Conservation (phyloP, 2,113 vertebrate species). For the Turdus rufiventris region DNA sequence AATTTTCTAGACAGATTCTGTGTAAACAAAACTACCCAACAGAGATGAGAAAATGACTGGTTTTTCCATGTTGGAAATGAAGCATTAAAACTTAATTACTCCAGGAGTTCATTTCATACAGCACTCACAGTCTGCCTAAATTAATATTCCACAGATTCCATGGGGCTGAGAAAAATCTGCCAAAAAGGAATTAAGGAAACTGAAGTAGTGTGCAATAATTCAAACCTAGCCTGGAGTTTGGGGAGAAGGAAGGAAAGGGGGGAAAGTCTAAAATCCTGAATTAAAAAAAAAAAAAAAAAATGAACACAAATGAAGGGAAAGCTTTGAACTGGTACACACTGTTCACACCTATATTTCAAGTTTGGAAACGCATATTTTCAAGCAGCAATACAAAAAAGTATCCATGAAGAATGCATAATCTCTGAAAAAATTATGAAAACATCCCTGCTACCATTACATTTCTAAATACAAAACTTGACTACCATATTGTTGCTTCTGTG, state of each 20-base stretch:
- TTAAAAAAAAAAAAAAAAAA: slow-evolving; percentile 34
- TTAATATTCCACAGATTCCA: slow-evolving; percentile 43
- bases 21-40: slow-evolving; percentile 58
- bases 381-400: slow-evolving; percentile 98
- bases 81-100: slow-evolving; percentile 62
- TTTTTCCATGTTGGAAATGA: slow-evolving; percentile 60
- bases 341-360: slow-evolving; percentile 93
- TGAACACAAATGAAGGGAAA: slow-evolving; percentile 79
- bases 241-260: neutral
- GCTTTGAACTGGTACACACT: slow-evolving; percentile 85
- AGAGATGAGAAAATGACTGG: slow-evolving; percentile 47
- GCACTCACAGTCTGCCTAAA: slow-evolving; percentile 61
- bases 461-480: slow-evolving; percentile 99
- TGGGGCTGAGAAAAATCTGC: slow-evolving; percentile 59
- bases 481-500: slow-evolving; percentile 99
- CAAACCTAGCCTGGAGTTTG: slow-evolving; percentile 49
- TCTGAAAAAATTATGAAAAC: slow-evolving; percentile 97
- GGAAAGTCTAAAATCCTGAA: slow-evolving; percentile 69
- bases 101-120: slow-evolving; percentile 62
- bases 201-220: slow-evolving; percentile 59
- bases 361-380: slow-evolving; percentile 96
- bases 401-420: slow-evolving; percentile 95
- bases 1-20: slow-evolving; percentile 62
- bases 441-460: slow-evolving; percentile 97
- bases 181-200: slow-evolving; percentile 58